A percentile compares a stretch with the other conserved stretches of the same genome.
Evolutionary conservation across 2,797 vertebrate species (phyloP).

Genomic region (Ptychadena robeensis): DNA sequence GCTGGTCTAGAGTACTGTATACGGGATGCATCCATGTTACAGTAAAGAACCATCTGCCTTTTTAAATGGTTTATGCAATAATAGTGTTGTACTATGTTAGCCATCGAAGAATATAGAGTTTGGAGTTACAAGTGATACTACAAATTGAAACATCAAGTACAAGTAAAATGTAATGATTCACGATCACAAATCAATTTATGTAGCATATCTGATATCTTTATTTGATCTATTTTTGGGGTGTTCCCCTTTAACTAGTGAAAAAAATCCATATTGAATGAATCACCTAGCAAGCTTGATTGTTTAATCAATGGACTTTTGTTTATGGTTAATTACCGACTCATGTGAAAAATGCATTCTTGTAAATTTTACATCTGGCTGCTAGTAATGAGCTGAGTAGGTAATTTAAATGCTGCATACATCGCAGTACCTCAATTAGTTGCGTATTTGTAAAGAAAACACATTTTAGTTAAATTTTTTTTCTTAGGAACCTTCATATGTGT

Average conservation of each 20-base stretch:
- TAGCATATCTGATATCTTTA: too few species aligned
- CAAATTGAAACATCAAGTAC: too few species aligned
- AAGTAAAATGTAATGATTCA: too few species aligned
- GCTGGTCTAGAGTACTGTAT: too few species aligned
- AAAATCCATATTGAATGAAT: neutral
- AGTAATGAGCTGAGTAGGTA: conserved; percentile 46
- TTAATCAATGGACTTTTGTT: conserved; percentile 32
- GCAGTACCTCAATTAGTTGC: conserved; percentile 47
- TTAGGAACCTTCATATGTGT: conserved; percentile 44
- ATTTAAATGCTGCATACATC: conserved; percentile 54
- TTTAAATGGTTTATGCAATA: too few species aligned
- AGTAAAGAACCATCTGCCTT: too few species aligned
- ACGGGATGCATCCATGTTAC: too few species aligned
- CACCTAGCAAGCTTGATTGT: conserved; percentile 4
- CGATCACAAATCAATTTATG: too few species aligned
- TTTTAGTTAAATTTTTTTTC: conserved; percentile 42
- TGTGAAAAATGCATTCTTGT: conserved; percentile 15
- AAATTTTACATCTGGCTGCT: conserved; percentile 39
- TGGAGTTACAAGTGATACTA: too few species aligned
- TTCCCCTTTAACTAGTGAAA: neutral
- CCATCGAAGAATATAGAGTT: too few species aligned
- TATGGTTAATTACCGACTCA: conserved; percentile 18
- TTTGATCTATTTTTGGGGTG: too few species aligned
- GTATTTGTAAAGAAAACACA: conserved; percentile 30
- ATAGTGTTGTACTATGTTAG: too few species aligned